These are phyloP conservation scores for Enteromius unitaeniatus DNA, from an alignment of 2,797 vertebrate species.

Conservation along the genomic window DNA sequence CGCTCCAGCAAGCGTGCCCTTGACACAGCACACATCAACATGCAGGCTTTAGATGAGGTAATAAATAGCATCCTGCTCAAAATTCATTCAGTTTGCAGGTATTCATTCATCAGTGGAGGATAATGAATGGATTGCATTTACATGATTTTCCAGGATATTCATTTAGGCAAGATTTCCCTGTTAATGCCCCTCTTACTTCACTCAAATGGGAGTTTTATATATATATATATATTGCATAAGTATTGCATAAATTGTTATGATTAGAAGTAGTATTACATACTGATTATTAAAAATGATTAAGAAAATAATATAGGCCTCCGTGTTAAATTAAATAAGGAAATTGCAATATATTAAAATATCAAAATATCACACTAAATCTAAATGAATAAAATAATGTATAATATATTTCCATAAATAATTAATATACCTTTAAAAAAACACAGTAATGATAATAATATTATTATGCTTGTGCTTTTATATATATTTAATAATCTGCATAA, in stretches of 20 bases:
- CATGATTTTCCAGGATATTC: not conserved
- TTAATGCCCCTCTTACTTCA: not conserved
- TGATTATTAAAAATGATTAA: no score
- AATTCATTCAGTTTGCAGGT: not conserved
- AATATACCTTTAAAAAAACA: no score
- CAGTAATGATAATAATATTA: not conserved
- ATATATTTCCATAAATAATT: not conserved
- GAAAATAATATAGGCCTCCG: no score
- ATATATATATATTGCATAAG: not conserved
- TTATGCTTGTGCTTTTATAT: not conserved
- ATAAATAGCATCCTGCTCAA: constrained; percentile 8
- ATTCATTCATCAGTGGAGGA: not conserved
- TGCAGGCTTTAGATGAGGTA: not conserved
- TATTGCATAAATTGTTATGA: no score
- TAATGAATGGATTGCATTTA: not conserved
- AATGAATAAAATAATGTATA: not conserved
- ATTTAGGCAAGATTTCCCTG: not conserved
- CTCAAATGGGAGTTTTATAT: not conserved
- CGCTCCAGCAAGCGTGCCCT: constrained; percentile 60
- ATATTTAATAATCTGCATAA: not conserved
- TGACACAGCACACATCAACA: constrained; percentile 58
- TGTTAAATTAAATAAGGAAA: not conserved
- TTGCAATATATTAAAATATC: not conserved
- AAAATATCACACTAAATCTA: not conserved
- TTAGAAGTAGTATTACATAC: no score